Evolutionary conservation across 2,888 invertebrate genomes (phyloP), one percentile per base, ranked within the genome.

Genomic region (Dione vanillae): DNA sequence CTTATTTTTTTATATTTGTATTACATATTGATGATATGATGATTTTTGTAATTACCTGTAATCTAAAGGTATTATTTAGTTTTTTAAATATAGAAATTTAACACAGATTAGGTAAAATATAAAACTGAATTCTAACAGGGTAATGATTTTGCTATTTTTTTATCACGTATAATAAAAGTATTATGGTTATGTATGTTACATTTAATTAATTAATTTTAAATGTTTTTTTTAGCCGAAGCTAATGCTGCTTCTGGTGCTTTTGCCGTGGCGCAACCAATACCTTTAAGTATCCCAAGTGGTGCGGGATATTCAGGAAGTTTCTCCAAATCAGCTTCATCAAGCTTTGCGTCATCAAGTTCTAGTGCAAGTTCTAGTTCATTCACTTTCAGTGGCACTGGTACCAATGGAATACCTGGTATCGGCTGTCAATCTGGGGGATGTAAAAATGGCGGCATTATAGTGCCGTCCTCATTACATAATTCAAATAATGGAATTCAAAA

Each of bases 281-380:
- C 90, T n/a, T 69, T 84, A 8, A 78, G 80, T 65, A 78, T 84
- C 65, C 84, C 89, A 3, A 80, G 79, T 69, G 85, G 84, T 40
- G 75, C 79, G 7, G 91, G 87, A 78, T 88, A 82, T 87, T 85
- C 92, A 74, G 89, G 94, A 83, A 90, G 91, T 82, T 86, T 88
- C 82, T 83, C 94, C 41, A 85, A 91, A 77, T 86, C 93, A 0
- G 87, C 90, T 41, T 82, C 93, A 14, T 87, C 91, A 20, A 93
- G 91, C 75, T 90, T 83, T 54, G 85, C 93, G 16, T 85, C 92
- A 49, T 85, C 91, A 1, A 91, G 92, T 79, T 85, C 92, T 41
- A 92, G 91, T 77, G 83, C 92, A 41, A 91, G 90, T 78, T 83
- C 92, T 9, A 87, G 89, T 73, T 85, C 92, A 51, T 92, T 84